phyloP scores from a whole-genome alignment of 2,888 invertebrate species.

The Osedax frankpressi region DNA sequence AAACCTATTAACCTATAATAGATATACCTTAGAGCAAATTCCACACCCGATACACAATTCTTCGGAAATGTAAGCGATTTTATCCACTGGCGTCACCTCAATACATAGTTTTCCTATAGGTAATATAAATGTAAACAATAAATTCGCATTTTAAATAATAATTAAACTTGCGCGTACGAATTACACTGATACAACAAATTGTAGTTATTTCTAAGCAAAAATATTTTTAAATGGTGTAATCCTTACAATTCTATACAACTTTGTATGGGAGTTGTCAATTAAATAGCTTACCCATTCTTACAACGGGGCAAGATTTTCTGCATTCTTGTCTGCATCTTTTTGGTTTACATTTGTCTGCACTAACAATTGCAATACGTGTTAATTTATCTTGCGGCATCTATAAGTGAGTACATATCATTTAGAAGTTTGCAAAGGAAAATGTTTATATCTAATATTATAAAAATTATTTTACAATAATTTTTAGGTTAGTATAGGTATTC shows the following conservation, averaged over 20 bases:
- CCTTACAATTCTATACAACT: too few species aligned
- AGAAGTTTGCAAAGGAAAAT: too few species aligned
- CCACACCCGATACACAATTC: slow-evolving; percentile 98
- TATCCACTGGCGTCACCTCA: slow-evolving; percentile 85
- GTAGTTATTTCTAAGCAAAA: too few species aligned
- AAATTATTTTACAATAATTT: background rate
- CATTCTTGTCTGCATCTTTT: slow-evolving; percentile 97
- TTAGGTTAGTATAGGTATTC: background rate
- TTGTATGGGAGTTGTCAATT: too few species aligned
- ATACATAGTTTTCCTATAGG: slow-evolving; percentile 73
- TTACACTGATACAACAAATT: too few species aligned
- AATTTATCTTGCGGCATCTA: slow-evolving; percentile 58
- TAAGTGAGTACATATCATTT: too few species aligned
- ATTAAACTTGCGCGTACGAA: too few species aligned
- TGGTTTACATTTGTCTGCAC: slow-evolving; percentile 86
- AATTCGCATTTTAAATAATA: too few species aligned
- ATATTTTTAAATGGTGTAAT: too few species aligned
- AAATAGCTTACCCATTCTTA: slow-evolving; percentile 83
- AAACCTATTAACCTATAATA: background rate
- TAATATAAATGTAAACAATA: too few species aligned
- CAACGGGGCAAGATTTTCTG: slow-evolving; percentile 95
- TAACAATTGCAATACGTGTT: slow-evolving; percentile 93
- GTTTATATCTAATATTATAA: background rate
- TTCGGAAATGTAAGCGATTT: slow-evolving; percentile 91
- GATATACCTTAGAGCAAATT: slow-evolving; percentile 85